These are phyloP conservation scores for Drosophila fuyamai DNA, from an alignment of 1,140 invertebrate genomes.

Conservation along the genomic window DNA sequence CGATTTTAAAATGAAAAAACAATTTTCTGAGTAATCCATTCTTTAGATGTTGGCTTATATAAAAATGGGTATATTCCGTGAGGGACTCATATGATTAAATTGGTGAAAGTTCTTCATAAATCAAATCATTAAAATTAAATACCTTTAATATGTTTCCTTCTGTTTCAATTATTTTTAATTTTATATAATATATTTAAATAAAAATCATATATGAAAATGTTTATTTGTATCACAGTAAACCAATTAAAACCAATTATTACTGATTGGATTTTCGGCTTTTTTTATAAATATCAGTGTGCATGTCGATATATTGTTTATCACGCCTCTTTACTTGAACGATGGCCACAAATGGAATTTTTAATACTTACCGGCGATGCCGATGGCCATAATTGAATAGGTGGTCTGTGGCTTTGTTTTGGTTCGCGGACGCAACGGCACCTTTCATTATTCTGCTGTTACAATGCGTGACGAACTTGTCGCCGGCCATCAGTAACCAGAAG, in stretches of 20 bases:
- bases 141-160: no score
- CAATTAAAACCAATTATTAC: conserved; percentile 36
- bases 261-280: conserved; percentile 42
- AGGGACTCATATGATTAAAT: no score
- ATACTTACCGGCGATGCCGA: conserved; percentile 22
- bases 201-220: not conserved
- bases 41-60: no score
- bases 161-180: no score
- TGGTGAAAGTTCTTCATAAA: no score
- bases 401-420: conserved; percentile 44
- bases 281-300: conserved; percentile 13
- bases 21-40: no score
- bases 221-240: conserved; percentile 4
- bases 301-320: conserved; percentile 32
- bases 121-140: no score
- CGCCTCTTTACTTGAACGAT: conserved; percentile 5
- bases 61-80: no score
- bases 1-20: no score
- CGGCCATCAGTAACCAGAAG: conserved; percentile 19
- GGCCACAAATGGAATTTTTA: conserved; percentile 65
- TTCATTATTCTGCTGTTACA: conserved; percentile 43
- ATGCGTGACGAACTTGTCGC: conserved; percentile 42
- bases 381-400: conserved; percentile 57
- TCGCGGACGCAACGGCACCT: conserved; percentile 18
- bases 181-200: no score